phyloP scores from a whole-genome alignment of 2,888 invertebrate genomes.

The Chrysomela aeneicollis region DNA sequence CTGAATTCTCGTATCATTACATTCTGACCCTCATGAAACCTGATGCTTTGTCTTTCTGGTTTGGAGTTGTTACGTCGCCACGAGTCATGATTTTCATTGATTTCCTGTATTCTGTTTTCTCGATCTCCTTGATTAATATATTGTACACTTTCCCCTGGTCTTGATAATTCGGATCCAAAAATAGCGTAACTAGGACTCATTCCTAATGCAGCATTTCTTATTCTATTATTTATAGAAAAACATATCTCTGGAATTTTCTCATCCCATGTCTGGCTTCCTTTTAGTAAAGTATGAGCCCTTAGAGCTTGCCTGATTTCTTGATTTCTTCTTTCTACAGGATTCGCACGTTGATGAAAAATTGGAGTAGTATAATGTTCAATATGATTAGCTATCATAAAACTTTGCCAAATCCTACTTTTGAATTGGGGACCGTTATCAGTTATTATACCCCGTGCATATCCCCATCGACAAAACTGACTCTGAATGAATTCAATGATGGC shows the following conservation, averaged over 20 bases:
- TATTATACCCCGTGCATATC: slow-evolving; percentile 23
- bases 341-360: neutral
- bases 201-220: neutral
- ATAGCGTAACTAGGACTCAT: neutral
- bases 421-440: slow-evolving; percentile 26
- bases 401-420: neutral
- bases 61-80: neutral
- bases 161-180: neutral
- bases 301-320: neutral
- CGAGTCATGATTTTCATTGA: neutral
- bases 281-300: neutral
- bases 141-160: neutral
- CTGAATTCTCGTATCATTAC: neutral
- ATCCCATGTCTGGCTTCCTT: neutral
- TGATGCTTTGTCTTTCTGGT: neutral
- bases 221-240: neutral
- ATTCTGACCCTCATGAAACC: neutral
- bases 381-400: neutral
- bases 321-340: neutral
- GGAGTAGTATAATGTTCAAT: neutral
- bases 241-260: neutral
- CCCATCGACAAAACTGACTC: slow-evolving; percentile 12
- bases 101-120: neutral
- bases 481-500: slow-evolving; percentile 10
- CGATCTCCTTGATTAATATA: neutral